phyloP scores from a whole-genome alignment of 2,797 vertebrate species.

The Pangasius sanitwongsei region DNA sequence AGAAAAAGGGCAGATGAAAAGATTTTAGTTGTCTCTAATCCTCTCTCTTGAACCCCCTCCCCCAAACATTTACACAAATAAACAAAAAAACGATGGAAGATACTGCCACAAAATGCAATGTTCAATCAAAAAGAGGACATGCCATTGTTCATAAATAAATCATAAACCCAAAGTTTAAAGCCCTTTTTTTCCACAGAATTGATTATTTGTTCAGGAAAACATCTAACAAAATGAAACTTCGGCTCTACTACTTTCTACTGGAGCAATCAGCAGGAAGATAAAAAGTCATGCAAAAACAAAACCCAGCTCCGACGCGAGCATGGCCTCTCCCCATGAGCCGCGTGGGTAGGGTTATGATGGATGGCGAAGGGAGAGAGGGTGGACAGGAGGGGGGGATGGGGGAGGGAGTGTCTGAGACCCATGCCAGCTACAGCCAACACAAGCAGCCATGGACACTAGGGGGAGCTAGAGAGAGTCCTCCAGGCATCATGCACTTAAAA shows the following conservation, averaged over 20 bases:
- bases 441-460: constrained; percentile 52
- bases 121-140: constrained; percentile 15
- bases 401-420: constrained; percentile 33
- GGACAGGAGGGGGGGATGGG: not conserved
- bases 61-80: constrained; percentile 13
- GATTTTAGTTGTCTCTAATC: not conserved
- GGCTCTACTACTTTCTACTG: constrained; percentile 22
- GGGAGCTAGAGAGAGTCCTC: constrained; percentile 47
- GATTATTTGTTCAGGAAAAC: constrained; percentile 17
- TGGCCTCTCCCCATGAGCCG: constrained; percentile 38
- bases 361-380: constrained; percentile 16
- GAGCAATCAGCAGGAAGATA: constrained; percentile 31
- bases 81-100: constrained; percentile 7
- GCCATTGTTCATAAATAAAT: constrained; percentile 12
- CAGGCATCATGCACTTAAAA: constrained; percentile 55
- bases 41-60: constrained; percentile 7
- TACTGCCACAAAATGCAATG: constrained; percentile 26
- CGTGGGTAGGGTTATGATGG: constrained; percentile 35
- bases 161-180: constrained; percentile 13
- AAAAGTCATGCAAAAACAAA: constrained; percentile 56
- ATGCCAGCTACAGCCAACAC: constrained; percentile 53
- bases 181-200: constrained; percentile 3
- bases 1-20: constrained; percentile 29
- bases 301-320: constrained; percentile 49
- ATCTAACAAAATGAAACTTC: constrained; percentile 20